Percentiles rank a stretch among this genome's conserved stretches.
These are phyloP conservation scores for Microcebus murinus DNA, from an alignment of 2,113 vertebrate species.

Conservation along the genomic window DNA sequence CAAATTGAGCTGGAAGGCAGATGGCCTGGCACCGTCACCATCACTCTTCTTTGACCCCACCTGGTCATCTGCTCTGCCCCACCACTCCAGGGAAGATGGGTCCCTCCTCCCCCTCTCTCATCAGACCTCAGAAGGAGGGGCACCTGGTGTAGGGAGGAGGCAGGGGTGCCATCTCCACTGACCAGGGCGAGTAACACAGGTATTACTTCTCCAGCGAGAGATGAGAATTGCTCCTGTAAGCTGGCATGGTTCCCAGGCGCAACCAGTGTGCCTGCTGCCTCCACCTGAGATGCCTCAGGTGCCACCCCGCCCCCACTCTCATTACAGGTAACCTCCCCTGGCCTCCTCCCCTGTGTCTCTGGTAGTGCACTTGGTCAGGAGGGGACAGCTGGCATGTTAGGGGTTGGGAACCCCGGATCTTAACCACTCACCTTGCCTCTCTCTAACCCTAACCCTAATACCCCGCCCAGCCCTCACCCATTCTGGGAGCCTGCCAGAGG, in stretches of 20 bases:
- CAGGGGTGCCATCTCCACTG: not conserved
- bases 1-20: not conserved
- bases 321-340: conserved; percentile 41
- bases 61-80: not conserved
- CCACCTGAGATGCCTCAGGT: conserved; percentile 62
- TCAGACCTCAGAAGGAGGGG: not conserved
- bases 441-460: not conserved
- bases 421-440: not conserved
- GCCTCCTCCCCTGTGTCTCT: not conserved
- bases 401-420: not conserved
- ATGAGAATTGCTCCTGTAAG: conserved; percentile 36
- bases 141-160: not conserved
- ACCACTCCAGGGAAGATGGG: not conserved
- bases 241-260: conserved; percentile 65
- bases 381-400: not conserved
- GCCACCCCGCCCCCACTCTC: not conserved
- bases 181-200: not conserved
- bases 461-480: not conserved
- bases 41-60: not conserved
- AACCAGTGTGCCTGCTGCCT: conserved; percentile 61
- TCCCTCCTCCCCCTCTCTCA: not conserved
- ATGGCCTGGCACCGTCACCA: not conserved
- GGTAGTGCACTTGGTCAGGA: not conserved
- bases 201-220: conserved; percentile 1
- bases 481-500: not conserved